phyloP scores from a whole-genome alignment of 2,888 invertebrate genomes.

The Ellobium chinense region DNA sequence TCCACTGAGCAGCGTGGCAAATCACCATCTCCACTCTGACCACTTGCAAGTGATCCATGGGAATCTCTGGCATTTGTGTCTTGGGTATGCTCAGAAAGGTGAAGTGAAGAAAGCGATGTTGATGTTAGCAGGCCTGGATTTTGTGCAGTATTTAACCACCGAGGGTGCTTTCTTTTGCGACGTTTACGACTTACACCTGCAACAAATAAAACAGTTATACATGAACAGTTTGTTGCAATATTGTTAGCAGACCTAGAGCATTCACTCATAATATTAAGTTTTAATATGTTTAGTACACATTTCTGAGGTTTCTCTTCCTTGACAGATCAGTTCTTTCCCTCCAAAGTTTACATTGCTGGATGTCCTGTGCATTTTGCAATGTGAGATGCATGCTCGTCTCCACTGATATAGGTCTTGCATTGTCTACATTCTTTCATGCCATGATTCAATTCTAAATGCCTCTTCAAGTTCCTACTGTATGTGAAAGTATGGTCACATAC shows the following conservation, averaged over 20 bases:
- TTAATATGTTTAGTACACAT: too few species aligned
- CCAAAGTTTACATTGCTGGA: too few species aligned
- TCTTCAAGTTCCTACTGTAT: constrained; percentile 43
- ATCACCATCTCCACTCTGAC: not conserved
- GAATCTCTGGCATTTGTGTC: too few species aligned
- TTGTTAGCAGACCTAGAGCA: too few species aligned
- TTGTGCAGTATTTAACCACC: not conserved
- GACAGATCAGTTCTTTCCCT: too few species aligned
- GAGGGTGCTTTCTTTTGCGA: constrained; percentile 4
- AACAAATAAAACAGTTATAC: constrained; percentile 36
- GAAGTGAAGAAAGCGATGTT: too few species aligned
- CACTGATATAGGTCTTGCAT: constrained; percentile 36
- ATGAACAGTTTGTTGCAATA: not conserved
- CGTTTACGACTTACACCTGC: constrained; percentile 35
- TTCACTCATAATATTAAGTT: too few species aligned
- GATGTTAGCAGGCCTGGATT: not conserved
- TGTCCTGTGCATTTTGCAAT: not conserved
- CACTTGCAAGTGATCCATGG: not conserved
- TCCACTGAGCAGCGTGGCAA: constrained; percentile 7
- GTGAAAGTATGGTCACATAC: constrained; percentile 31
- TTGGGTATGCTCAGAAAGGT: too few species aligned
- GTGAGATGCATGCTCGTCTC: constrained; percentile 9
- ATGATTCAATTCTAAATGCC: constrained; percentile 44
- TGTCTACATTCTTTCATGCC: constrained; percentile 30
- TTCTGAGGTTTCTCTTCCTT: too few species aligned